Conservation (phyloP, 2,113 vertebrate species). For the Ptyas mucosa region DNA sequence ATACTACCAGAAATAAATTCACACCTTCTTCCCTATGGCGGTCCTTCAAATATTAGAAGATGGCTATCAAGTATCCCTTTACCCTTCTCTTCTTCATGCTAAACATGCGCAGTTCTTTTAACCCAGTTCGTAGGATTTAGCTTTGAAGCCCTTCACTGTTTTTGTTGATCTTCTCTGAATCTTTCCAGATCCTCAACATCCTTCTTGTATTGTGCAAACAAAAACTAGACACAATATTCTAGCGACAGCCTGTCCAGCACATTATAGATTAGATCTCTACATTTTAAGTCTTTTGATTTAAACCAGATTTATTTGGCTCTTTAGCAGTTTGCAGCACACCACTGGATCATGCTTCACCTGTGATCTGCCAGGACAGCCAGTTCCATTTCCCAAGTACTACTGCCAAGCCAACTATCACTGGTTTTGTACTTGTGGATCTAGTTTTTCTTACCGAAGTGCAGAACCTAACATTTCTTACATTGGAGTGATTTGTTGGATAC, state of each 20-base stretch:
- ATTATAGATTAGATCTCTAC: not conserved
- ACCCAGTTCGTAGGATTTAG: not conserved
- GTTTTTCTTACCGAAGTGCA: not conserved
- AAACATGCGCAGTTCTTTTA: not conserved
- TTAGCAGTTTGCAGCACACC: not conserved
- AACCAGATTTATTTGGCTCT: not conserved
- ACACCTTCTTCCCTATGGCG: not conserved
- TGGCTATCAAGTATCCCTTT: not conserved
- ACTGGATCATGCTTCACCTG: not conserved
- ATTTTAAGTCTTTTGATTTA: not conserved
- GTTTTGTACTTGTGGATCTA: not conserved
- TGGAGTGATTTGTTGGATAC: not conserved
- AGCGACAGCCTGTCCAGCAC: not conserved
- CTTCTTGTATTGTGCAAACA: not conserved
- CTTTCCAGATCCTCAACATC: not conserved
- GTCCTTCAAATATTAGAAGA: not conserved
- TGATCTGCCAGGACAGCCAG: not conserved
- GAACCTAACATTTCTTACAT: not conserved
- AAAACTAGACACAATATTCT: not conserved
- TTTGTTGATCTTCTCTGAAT: not conserved
- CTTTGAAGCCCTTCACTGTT: not conserved
- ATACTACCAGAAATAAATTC: not conserved
- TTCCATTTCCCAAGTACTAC: not conserved
- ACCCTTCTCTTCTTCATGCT: not conserved
- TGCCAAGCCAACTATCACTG: not conserved